Evolutionary conservation across 35 echinoderm and acorn worm genomes (phyloP), one percentile per base, ranked within the genome.

Genomic region (Chiridota heheva): DNA sequence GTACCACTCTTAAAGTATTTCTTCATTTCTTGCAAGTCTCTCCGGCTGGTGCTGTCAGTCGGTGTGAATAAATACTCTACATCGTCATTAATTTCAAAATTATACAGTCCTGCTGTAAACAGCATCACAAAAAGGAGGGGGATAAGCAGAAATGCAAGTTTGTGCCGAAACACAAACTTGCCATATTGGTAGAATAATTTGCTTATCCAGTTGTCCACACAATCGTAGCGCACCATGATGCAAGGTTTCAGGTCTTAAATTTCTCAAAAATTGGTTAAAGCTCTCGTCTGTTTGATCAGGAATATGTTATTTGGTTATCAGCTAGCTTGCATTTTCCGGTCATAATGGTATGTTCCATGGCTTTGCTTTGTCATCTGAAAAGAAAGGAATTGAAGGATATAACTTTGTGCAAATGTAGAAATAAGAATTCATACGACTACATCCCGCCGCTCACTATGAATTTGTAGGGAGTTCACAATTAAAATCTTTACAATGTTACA

Each of bases 51-150:
- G 44, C 95, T 91, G 4, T 83, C 81, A 0, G 39, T 68, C 2
- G 95, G 95, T 0, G 89, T 88, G 53, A 91, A 98, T 7, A 98
- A 81, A 46, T 97, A 88, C 42, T 92, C 89, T 0, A 92, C 76
- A 55, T 92, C 55, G 40, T 86, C 76, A 44, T 92, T 67, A 18
- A 86, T 72, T 10, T 68, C 30, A 67, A 92, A 92, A 24, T 36
- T 64, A 35, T 69, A 86, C 22, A 83, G 65, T 38, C 95, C 95
- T 7, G 58, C 57, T 37, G 65, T 38, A 7, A 86, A 65, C 18
- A 91, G 22, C 59, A 88, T 47, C 18, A 87, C 46, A 22, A 98
- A 44, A 1, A 76, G 20, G 7, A 91, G 46, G 0, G 95, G 95
- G 29, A 82, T 30, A 31, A 98, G 58, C 7, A 98, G 61, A 34